These are phyloP conservation scores for Mantis religiosa DNA, from an alignment of 2,888 invertebrate genomes.

Conservation along the genomic window DNA sequence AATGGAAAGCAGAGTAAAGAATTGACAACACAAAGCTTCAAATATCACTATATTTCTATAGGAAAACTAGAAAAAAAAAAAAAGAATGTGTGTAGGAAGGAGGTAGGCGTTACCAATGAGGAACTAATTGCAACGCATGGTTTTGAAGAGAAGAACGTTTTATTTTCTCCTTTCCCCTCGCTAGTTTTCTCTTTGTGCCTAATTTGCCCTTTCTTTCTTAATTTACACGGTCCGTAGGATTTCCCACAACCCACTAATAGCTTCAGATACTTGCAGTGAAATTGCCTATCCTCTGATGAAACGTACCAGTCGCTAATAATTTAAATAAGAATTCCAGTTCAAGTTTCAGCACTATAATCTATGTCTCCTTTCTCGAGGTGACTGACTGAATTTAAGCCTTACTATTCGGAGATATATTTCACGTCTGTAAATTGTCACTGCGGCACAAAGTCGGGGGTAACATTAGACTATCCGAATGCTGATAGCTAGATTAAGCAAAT, in stretches of 20 bases:
- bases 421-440: not conserved
- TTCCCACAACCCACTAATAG: not conserved
- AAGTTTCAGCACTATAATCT: not conserved
- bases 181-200: too few species aligned
- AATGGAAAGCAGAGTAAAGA: too few species aligned
- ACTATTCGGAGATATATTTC: not conserved
- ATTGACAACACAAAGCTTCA: too few species aligned
- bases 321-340: not conserved
- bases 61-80: too few species aligned
- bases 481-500: not conserved
- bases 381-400: not conserved
- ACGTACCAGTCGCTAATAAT: not conserved
- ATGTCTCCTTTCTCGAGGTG: not conserved
- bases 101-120: too few species aligned
- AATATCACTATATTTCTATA: too few species aligned
- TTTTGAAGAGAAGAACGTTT: too few species aligned
- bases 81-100: too few species aligned
- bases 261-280: not conserved
- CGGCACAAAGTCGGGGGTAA: not conserved
- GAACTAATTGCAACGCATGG: too few species aligned
- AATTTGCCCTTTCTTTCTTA: too few species aligned
- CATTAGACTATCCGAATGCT: not conserved
- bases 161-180: too few species aligned
- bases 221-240: too few species aligned
- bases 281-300: not conserved